Conservation (phyloP, 2,113 vertebrate genomes). For the Pagrus major region DNA sequence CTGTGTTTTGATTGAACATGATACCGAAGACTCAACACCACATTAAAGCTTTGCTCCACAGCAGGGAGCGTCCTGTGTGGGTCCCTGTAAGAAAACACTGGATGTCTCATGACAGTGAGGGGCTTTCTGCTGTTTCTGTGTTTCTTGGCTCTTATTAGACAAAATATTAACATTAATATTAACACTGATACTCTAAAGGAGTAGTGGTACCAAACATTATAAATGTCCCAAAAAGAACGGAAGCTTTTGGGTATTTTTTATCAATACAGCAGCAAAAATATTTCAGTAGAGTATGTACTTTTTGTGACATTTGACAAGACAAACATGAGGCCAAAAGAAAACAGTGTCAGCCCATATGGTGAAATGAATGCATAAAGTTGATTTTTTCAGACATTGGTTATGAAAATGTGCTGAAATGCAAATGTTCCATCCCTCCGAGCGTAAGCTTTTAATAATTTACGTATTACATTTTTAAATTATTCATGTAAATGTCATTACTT, state of each 20-base stretch:
- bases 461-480: conserved; percentile 59
- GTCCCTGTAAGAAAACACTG: conserved; percentile 54
- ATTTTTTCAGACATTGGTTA: conserved; percentile 30
- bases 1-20: conserved; percentile 69
- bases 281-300: conserved; percentile 16
- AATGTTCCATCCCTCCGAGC: conserved; percentile 33
- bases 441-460: conserved; percentile 61
- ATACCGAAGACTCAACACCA: conserved; percentile 55
- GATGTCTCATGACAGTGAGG: conserved; percentile 44
- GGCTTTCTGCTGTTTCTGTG: conserved; percentile 54
- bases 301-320: conserved; percentile 11
- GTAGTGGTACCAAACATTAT: not conserved
- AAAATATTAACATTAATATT: conserved; percentile 41
- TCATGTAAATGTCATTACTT: conserved; percentile 64
- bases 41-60: conserved; percentile 67
- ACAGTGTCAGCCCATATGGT: conserved; percentile 1
- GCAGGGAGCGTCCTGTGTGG: conserved; percentile 59
- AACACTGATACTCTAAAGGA: conserved; percentile 9
- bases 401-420: conserved; percentile 59
- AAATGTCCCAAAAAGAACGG: conserved; percentile 7
- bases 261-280: not conserved
- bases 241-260: not conserved
- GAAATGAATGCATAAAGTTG: conserved; percentile 33
- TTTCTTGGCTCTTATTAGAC: conserved; percentile 33
- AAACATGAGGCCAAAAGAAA: not conserved